Percentiles rank a stretch among this genome's conserved stretches.
These are phyloP conservation scores for Sphaerophoria taeniata DNA, from an alignment of 2,888 invertebrate genomes.

Conservation along the genomic window DNA sequence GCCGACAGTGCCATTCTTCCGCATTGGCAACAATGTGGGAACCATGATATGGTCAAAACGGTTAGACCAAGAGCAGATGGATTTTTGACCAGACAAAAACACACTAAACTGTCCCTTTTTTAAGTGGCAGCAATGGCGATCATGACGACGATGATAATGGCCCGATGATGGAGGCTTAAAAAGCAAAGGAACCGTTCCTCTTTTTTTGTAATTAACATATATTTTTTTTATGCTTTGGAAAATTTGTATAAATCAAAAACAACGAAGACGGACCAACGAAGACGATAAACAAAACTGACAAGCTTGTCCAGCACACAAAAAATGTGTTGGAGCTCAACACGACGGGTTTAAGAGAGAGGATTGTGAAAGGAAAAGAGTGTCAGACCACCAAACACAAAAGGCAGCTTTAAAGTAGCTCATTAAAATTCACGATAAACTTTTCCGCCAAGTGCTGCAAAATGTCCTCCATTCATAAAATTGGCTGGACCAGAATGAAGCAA, in stretches of 20 bases:
- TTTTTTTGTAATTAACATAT: conserved; percentile 9
- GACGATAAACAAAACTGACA: background rate
- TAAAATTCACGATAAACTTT: conserved; percentile 58
- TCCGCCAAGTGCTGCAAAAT: conserved; percentile 14
- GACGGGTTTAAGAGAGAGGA: background rate
- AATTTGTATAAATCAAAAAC: conserved; percentile 59
- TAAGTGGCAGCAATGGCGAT: conserved; percentile 14
- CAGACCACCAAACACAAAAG: conserved; percentile 25
- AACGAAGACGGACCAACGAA: no score
- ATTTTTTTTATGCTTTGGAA: no score
- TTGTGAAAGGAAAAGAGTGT: background rate
- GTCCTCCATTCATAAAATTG: conserved; percentile 10
- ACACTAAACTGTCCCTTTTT: no score
- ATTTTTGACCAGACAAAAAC: no score
- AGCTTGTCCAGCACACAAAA: conserved; percentile 31
- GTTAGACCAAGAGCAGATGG: no score
- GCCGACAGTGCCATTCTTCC: no score
- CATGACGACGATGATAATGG: background rate
- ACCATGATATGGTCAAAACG: no score
- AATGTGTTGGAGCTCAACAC: background rate
- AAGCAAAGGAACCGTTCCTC: background rate
- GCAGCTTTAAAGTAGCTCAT: conserved; percentile 48
- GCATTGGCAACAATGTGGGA: no score
- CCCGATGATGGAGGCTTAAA: background rate
- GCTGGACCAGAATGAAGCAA: conserved; percentile 14